phyloP scores from a whole-genome alignment of 2,113 vertebrate genomes.

The Salvelinus namaycush region DNA sequence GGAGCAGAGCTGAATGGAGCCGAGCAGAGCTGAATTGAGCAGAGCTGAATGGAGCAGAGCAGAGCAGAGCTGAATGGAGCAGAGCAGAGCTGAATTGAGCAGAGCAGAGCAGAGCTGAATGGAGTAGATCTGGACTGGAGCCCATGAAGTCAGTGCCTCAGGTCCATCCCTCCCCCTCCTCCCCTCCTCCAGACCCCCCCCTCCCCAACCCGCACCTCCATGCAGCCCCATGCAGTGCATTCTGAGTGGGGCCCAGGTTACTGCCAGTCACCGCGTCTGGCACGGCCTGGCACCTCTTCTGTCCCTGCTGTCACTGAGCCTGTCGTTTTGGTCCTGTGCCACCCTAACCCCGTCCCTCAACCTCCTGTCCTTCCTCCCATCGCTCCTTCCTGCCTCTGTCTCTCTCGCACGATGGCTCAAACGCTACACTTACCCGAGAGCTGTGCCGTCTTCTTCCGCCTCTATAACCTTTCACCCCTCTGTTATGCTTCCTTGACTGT shows the following conservation, averaged over 20 bases:
- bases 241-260: slow-evolving; percentile 38
- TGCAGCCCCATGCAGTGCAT: slow-evolving; percentile 18
- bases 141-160: slow-evolving; percentile 6
- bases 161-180: slow-evolving; percentile 2
- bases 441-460: slow-evolving; percentile 28
- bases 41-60: too few species aligned
- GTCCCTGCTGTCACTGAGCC: slow-evolving; percentile 50
- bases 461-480: slow-evolving; percentile 2
- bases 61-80: too few species aligned
- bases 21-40: too few species aligned
- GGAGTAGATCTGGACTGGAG: slow-evolving; percentile 2
- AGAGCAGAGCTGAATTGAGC: too few species aligned
- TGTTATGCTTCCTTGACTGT: background rate
- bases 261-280: slow-evolving; percentile 37
- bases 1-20: too few species aligned
- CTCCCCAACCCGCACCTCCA: slow-evolving; percentile 15
- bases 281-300: slow-evolving; percentile 47
- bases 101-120: background rate
- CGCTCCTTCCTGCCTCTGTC: background rate
- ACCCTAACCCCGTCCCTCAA: slow-evolving; percentile 14
- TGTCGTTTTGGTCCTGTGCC: slow-evolving; percentile 52
- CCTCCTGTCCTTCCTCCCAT: background rate
- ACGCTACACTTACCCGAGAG: background rate
- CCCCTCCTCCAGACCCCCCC: background rate
- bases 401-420: background rate